Evolutionary conservation across 2,888 invertebrate species (phyloP).

Genomic region (Uropetala carovei): DNA sequence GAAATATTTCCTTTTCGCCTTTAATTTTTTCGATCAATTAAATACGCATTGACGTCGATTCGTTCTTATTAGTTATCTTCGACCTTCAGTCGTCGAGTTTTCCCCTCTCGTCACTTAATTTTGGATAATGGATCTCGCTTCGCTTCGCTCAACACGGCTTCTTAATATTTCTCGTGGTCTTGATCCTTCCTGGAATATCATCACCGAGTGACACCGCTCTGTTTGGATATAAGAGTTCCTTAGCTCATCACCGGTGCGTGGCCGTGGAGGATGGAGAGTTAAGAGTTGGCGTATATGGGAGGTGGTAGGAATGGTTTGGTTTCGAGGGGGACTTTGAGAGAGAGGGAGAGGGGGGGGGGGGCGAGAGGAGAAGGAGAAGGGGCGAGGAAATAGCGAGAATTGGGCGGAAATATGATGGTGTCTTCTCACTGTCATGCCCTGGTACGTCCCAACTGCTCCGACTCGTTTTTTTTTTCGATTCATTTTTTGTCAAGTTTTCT

Average conservation of each 20-base stretch:
- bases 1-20: not conserved
- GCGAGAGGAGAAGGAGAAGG: not conserved
- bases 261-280: not conserved
- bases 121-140: not conserved
- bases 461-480: too few species aligned
- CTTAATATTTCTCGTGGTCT: not conserved
- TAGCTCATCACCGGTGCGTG: not conserved
- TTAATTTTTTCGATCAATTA: not conserved
- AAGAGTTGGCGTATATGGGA: too few species aligned
- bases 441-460: not conserved
- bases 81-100: not conserved
- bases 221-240: not conserved
- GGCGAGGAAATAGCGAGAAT: not conserved
- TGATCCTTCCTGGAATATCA: too few species aligned
- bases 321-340: not conserved
- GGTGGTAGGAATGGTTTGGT: not conserved
- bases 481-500: not conserved
- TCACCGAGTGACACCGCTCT: not conserved
- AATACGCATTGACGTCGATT: not conserved
- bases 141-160: not conserved
- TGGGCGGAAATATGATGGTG: not conserved
- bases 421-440: constrained; percentile 17
- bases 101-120: not conserved
- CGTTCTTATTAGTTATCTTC: not conserved
- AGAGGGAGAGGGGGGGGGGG: not conserved